These are phyloP conservation scores for Troides helena DNA, from an alignment of 2,888 invertebrate genomes.

Conservation along the genomic window DNA sequence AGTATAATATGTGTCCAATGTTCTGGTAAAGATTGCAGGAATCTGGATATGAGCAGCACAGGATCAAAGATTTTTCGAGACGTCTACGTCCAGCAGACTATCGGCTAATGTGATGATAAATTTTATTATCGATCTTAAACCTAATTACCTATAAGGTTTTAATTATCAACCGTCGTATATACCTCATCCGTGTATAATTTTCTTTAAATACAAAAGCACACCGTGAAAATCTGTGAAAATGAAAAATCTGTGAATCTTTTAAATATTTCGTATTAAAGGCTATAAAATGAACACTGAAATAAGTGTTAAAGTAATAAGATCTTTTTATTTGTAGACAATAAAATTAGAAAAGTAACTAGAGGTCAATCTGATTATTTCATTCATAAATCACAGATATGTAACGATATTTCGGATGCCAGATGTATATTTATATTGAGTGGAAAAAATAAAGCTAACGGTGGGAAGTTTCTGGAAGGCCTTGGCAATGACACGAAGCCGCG, in stretches of 20 bases:
- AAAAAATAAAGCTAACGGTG: conserved; percentile 33
- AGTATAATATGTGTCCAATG: no score
- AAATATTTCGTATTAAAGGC: no score
- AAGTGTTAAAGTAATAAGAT: no score
- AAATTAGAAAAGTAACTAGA: not conserved
- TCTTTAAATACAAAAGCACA: not conserved
- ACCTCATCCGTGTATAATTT: not conserved
- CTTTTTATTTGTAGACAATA: no score
- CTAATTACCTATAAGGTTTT: not conserved
- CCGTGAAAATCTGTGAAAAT: not conserved
- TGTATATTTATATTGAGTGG: no score
- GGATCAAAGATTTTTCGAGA: no score
- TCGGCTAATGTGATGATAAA: no score
- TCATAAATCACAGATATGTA: conserved; percentile 31
- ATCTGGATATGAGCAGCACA: no score
- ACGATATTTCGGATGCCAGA: not conserved
- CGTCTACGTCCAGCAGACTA: no score
- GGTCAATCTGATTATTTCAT: conserved; percentile 22
- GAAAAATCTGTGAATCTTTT: no score
- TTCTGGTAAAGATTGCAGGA: no score
- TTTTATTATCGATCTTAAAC: not conserved
- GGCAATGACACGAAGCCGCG: conserved; percentile 51
- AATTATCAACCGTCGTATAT: not conserved
- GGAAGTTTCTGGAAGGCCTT: conserved; percentile 54
- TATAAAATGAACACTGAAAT: no score